A percentile compares a stretch with the other conserved stretches of the same genome.
Conservation (phyloP, 2,797 vertebrate species). For the Thalassophryne amazonica region DNA sequence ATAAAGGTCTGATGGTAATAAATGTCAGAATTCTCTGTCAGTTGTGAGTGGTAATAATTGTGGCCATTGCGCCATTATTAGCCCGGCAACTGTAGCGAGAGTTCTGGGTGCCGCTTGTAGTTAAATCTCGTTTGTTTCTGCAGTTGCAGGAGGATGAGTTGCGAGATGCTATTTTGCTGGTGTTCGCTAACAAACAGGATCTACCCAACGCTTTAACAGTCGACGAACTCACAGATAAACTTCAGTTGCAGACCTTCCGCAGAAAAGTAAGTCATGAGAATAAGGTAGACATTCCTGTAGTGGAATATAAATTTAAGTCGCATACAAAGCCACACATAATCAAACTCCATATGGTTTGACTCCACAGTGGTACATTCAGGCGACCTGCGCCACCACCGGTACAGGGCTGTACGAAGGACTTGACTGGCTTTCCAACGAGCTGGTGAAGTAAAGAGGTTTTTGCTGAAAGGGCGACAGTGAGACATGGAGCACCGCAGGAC, state of each 20-base stretch:
- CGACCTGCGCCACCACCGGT: conserved; percentile 86
- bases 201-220: conserved; percentile 88
- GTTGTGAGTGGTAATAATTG: too few relatives aligned
- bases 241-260: conserved; percentile 79
- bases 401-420: conserved; percentile 88
- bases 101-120: too few relatives aligned
- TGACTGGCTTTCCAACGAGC: conserved; percentile 86
- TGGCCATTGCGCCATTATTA: too few relatives aligned
- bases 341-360: background rate
- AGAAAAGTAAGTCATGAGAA: conserved; percentile 77
- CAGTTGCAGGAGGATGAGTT: conserved; percentile 89
- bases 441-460: conserved; percentile 66
- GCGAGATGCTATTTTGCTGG: conserved; percentile 84
- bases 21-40: too few relatives aligned
- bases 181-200: conserved; percentile 94
- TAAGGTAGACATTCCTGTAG: background rate
- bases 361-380: conserved; percentile 86
- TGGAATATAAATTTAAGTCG: background rate
- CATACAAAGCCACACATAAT: background rate
- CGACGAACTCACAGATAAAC: conserved; percentile 85
- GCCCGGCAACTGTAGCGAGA: too few relatives aligned
- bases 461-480: conserved; percentile 21
- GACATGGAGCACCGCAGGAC: conserved; percentile 8
- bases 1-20: too few relatives aligned
- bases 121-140: background rate